Evolutionary conservation across 2,113 vertebrate genomes (phyloP).

Genomic region (Rhadina sibilatrix): DNA sequence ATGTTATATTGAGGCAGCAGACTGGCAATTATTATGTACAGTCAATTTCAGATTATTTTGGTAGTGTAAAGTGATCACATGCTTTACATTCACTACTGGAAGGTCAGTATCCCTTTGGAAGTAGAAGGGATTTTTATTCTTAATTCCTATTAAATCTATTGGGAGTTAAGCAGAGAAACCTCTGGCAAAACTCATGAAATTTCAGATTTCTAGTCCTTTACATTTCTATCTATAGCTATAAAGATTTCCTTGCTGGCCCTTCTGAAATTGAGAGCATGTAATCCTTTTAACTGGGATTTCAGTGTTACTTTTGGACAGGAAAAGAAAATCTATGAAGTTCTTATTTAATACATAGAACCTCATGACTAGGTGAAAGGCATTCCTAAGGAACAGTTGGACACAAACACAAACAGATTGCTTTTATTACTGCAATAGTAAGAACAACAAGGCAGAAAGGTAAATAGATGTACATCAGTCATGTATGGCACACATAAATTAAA

Average conservation of each 20-base stretch:
- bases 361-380: not conserved
- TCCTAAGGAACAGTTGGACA: not conserved
- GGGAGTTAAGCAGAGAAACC: slow-evolving; percentile 39
- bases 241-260: slow-evolving; percentile 28
- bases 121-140: not conserved
- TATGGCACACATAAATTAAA: not conserved
- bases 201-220: slow-evolving; percentile 35
- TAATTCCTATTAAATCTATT: slow-evolving; percentile 37
- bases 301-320: slow-evolving; percentile 1
- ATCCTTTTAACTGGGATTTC: slow-evolving; percentile 54
- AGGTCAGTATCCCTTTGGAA: slow-evolving; percentile 4
- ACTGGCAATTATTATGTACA: not conserved
- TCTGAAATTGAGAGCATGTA: slow-evolving; percentile 44
- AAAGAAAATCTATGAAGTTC: not conserved
- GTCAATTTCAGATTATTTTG: not conserved
- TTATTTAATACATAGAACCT: not conserved
- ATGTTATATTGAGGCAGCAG: not conserved
- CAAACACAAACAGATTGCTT: not conserved
- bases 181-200: slow-evolving; percentile 34
- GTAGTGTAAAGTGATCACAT: not conserved
- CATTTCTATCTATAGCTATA: slow-evolving; percentile 36
- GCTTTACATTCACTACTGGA: not conserved
- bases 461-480: not conserved
- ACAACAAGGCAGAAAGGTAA: not conserved
- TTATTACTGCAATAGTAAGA: not conserved